Conservation (phyloP, 2,888 invertebrate genomes). For the Heteromurus nitidus region DNA sequence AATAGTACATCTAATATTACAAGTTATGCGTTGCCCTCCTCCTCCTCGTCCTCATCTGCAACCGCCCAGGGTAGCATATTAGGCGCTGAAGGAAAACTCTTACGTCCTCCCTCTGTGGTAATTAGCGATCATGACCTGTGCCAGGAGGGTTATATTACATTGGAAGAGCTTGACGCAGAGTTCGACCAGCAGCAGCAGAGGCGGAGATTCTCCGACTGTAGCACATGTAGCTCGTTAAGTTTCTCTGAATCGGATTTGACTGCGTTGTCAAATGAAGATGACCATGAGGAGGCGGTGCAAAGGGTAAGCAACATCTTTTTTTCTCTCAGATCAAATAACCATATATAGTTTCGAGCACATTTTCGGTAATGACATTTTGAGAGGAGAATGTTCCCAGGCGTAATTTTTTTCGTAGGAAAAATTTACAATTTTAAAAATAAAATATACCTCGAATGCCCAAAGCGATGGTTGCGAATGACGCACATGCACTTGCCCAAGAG, state of each 20-base stretch:
- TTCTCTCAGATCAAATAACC: not conserved
- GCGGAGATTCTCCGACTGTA: constrained; percentile 72
- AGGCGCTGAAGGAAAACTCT: constrained; percentile 50
- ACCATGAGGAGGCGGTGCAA: constrained; percentile 64
- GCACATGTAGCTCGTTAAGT: constrained; percentile 72
- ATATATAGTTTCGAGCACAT: constrained; percentile 5
- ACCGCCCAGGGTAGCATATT: constrained; percentile 42
- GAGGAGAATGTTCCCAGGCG: constrained; percentile 17
- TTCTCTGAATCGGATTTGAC: constrained; percentile 71
- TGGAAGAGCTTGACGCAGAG: constrained; percentile 72
- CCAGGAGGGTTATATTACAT: constrained; percentile 69
- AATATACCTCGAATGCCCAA: not conserved
- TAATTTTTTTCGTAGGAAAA: too few relatives aligned
- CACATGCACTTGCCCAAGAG: constrained; percentile 42
- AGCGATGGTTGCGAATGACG: constrained; percentile 26
- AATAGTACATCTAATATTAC: constrained; percentile 31
- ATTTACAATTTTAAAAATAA: too few relatives aligned
- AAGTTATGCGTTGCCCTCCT: too few relatives aligned
- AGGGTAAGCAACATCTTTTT: constrained; percentile 44
- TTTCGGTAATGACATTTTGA: not conserved
- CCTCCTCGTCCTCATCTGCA: constrained; percentile 47
- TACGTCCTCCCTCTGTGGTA: constrained; percentile 72
- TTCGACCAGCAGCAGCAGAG: constrained; percentile 61
- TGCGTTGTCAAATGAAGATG: constrained; percentile 69
- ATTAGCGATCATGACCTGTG: constrained; percentile 73